These are phyloP conservation scores for Nasonia longicornis DNA, from an alignment of 1,140 invertebrate species.

Conservation along the genomic window DNA sequence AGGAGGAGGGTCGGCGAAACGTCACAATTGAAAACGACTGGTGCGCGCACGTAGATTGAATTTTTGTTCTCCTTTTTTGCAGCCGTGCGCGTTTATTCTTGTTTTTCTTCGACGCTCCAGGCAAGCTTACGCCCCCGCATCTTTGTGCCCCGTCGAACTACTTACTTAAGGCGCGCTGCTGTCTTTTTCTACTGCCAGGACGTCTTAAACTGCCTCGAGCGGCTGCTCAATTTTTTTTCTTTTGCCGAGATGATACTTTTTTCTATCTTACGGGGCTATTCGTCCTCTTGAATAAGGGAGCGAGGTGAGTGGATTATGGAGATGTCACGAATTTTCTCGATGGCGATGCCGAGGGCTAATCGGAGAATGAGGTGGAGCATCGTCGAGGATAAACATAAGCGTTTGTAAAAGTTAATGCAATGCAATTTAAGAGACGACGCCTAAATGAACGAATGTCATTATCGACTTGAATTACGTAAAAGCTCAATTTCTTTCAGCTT, in stretches of 20 bases:
- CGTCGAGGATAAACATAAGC: no score
- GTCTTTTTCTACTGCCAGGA: neutral
- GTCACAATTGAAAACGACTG: constrained; percentile 37
- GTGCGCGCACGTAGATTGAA: constrained; percentile 6
- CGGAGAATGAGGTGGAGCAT: no score
- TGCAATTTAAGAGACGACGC: no score
- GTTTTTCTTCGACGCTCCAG: neutral
- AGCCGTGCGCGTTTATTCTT: neutral
- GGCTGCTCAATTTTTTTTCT: constrained; percentile 7
- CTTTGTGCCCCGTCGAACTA: constrained; percentile 32
- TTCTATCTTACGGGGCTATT: no score
- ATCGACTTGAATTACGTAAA: no score
- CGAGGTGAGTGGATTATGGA: no score
- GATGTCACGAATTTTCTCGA: no score
- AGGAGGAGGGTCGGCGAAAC: constrained; percentile 23
- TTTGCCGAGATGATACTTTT: neutral
- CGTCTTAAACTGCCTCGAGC: constrained; percentile 37
- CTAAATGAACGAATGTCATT: no score
- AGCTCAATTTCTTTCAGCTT: no score
- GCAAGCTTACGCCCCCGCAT: neutral
- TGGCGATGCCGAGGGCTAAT: no score
- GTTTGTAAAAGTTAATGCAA: no score
- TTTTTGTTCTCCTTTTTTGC: constrained; percentile 21
- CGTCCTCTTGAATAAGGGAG: no score
- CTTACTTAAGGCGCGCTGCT: constrained; percentile 37